A percentile compares a stretch with the other conserved stretches of the same genome.
These are phyloP conservation scores for Chironomus tepperi DNA, from an alignment of 1,140 invertebrate genomes.

Conservation along the genomic window DNA sequence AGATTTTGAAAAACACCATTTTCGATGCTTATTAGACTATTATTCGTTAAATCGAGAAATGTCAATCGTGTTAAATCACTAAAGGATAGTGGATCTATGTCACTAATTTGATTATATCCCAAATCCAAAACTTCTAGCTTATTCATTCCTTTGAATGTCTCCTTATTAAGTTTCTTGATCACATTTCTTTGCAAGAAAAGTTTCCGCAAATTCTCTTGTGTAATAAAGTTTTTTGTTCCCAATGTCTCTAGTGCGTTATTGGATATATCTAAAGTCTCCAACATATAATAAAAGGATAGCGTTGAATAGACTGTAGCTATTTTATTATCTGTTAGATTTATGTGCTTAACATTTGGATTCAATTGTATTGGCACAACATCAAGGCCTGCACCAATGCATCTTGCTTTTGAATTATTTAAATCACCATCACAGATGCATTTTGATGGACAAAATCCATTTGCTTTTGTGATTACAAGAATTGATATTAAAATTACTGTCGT, in stretches of 20 bases:
- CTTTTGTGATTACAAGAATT: slow-evolving; percentile 30
- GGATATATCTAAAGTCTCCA: slow-evolving; percentile 69
- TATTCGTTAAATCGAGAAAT: slow-evolving; percentile 64
- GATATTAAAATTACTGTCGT: too few species aligned
- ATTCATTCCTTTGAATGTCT: slow-evolving; percentile 64
- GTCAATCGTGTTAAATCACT: slow-evolving; percentile 59
- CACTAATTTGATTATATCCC: slow-evolving; percentile 65
- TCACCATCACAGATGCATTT: slow-evolving; percentile 70
- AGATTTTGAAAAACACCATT: slow-evolving; percentile 60
- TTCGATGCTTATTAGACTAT: slow-evolving; percentile 61
- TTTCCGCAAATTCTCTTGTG: slow-evolving; percentile 56
- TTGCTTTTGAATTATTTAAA: slow-evolving; percentile 48
- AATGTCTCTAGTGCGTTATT: slow-evolving; percentile 68
- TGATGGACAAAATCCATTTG: slow-evolving; percentile 62
- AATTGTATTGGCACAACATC: slow-evolving; percentile 80
- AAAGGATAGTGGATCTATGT: slow-evolving; percentile 60
- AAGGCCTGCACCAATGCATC: slow-evolving; percentile 64
- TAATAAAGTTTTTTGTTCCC: slow-evolving; percentile 68
- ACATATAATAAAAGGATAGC: slow-evolving; percentile 67
- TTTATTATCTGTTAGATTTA: slow-evolving; percentile 66
- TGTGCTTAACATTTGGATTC: slow-evolving; percentile 69
- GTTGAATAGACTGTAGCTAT: slow-evolving; percentile 62
- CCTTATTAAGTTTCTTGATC: slow-evolving; percentile 58
- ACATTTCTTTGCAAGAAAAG: slow-evolving; percentile 70
- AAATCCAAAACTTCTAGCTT: slow-evolving; percentile 59